Conservation (phyloP, 2,888 invertebrate species). For the Adelphocoris suturalis region DNA sequence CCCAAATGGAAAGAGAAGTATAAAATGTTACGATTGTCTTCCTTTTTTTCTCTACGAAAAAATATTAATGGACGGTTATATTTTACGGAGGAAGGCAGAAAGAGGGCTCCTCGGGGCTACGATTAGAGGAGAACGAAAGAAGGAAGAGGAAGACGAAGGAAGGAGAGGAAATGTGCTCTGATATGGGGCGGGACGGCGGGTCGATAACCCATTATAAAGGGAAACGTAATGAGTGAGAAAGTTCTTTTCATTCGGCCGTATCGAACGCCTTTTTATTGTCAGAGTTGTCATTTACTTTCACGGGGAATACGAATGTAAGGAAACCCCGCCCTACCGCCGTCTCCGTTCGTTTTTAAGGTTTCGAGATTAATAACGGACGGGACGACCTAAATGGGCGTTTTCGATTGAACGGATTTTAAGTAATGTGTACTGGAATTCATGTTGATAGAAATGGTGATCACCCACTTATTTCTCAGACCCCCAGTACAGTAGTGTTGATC, state of each 20-base stretch:
- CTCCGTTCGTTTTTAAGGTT: background rate
- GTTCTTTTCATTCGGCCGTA: conserved; percentile 66
- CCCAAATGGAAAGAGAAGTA: conserved; percentile 45
- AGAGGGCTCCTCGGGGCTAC: conserved; percentile 22
- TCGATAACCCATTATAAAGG: conserved; percentile 66
- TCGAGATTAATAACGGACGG: conserved; percentile 15
- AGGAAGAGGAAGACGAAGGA: background rate
- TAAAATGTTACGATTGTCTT: conserved; percentile 56
- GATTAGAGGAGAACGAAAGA: conserved; percentile 48
- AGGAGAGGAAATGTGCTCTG: conserved; percentile 61
- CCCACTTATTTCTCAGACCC: no score
- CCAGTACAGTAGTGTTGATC: no score
- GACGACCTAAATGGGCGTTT: background rate
- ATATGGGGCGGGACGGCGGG: conserved; percentile 56
- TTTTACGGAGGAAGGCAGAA: conserved; percentile 51
- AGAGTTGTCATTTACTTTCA: conserved; percentile 63
- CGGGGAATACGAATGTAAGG: conserved; percentile 37
- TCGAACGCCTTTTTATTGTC: conserved; percentile 67
- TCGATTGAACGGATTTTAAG: no score
- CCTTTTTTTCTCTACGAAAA: conserved; percentile 7
- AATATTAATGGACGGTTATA: conserved; percentile 66
- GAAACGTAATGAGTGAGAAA: conserved; percentile 67
- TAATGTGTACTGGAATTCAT: no score
- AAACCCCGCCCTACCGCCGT: background rate
- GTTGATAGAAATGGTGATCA: no score